Base-by-base conservation (phyloP, 2,888 invertebrate species). In the Xylota sylvarum region DNA sequence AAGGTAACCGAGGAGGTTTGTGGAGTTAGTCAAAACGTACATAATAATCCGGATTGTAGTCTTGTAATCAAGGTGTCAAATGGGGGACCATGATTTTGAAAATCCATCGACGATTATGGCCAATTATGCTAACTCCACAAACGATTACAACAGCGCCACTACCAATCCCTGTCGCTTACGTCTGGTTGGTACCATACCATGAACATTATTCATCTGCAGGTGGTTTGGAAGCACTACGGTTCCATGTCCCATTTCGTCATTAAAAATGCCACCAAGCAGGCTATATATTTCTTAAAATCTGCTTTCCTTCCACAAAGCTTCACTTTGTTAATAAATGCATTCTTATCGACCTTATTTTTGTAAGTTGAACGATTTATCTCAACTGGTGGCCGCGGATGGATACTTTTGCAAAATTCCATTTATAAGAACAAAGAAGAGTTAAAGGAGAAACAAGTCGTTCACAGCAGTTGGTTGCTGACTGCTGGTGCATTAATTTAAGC, bases 401-500 rank as follows among this genome's bases (percentile, higher is more conserved):
- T 55, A 55, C 7, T 52, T 23, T 23, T 69, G 40, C 14, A 19
- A 52, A 62, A 73, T 30, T 65, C 52, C 64, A 64, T 74, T 74
- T 64, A 64, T 23, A 4, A 19, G 27, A 62, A 74, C 74, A 74
- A 74, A 74, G 64, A 32, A 14, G 19, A 23, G 9, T 50, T 19
- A 48, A 19, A n/a, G 19, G 4, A 10, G 10, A 55, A 58, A 58
- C 14, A 5, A 27, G 35, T 48, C 62, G 12, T 27, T 52, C 74
- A 5, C 35, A 56, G 37, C 50, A 30, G 58, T 58, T 50, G 69
- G 17, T 35, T 64, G 67, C 9, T 5, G 27, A 35, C 46, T 32
- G 43, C 40, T 30, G 48, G 30, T 78, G 50, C 52, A 81, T 67
- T 74, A 35, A 74, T 69, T 74, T 43, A 52, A 67, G 23, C 60